Evolutionary conservation across 2,113 vertebrate genomes (phyloP), one percentile per base, ranked within the genome.

Genomic region (Cyphomyrus plagiostoma): DNA sequence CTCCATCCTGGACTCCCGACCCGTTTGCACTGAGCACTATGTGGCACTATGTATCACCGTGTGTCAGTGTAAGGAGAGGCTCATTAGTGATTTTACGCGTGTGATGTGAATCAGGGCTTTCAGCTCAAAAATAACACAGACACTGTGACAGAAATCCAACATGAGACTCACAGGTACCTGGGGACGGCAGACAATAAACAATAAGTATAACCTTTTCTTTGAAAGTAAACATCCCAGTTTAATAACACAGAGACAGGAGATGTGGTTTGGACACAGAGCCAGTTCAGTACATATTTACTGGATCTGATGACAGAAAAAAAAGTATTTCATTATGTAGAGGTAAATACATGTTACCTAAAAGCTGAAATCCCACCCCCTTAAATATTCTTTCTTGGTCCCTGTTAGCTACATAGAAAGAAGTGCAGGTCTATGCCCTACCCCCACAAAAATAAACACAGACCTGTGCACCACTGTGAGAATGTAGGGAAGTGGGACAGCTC

Each of bases 401-500:
- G 2, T 23, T 23, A 58, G 56, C 56, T n/a, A 58, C 21, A 58
- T 23, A 58, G 26, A 30, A 30, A 70, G 10, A 70, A 26, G 26
- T 30, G 48, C 42, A 86, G n/a, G 48, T 48, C 11, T 30, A n/a
- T 52, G 46, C 26, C 45, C 84, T 4, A 1, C 83, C 11, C 84
- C 35, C 85, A 30, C 85, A 52, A 4, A n/a, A 87, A n/a, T 56
- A 48, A 87, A 35, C 50, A 52, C 48, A 56, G 50, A 56, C 26
- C 85, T 42, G 15, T 30, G 85, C 30, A 39, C 85, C 85, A 35
- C 26, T 13, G 49, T 52, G n/a, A 85, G 48, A 87, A 87, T 56
- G 56, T 53, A 13, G 87, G 53, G 39, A 88, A 88, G 56, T 66
- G 42, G 87, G 23, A 39, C 85, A 66, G 87, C 53, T 58, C 87